Evolutionary conservation across 2,113 vertebrate genomes (phyloP).

Genomic region (human (Homo sapiens)): GRCh38 chr2:126256501-126257000

Average conservation of each 20-base stretch:
- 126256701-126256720: background rate
- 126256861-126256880: background rate
- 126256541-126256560: too few species aligned
- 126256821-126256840: background rate
- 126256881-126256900: background rate
- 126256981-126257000: background rate
- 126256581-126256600: too few species aligned
- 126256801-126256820: background rate
- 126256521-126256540: too few species aligned
- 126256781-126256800: background rate
- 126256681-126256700: too few species aligned
- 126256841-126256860: background rate
- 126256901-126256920: background rate
- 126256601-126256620: too few species aligned
- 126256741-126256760: background rate
- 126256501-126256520: too few species aligned
- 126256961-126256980: background rate
- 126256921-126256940: background rate
- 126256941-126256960: background rate
- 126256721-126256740: background rate
- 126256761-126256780: background rate
- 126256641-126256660: too few species aligned
- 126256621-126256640: too few species aligned
- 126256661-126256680: too few species aligned
- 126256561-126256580: too few species aligned